Evolutionary conservation across 2,888 invertebrate species (phyloP), one percentile per base, ranked within the genome.

Genomic region (Melanostoma mellinum): DNA sequence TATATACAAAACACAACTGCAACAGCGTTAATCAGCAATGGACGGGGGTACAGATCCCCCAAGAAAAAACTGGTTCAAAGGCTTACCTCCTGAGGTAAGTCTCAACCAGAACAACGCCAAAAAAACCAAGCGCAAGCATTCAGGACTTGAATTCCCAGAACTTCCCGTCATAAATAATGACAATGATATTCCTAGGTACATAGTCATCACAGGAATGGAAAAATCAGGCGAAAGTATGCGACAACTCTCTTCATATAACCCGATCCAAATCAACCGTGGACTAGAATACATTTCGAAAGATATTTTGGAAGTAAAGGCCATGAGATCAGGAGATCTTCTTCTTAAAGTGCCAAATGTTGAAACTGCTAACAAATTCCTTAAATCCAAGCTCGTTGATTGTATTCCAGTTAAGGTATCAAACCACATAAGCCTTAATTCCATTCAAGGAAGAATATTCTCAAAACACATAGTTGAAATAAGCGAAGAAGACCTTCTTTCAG

Each of bases 381-480:
- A 4, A n/a, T 8, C 48, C n/a, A 8, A 48, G 4, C n/a, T n/a
- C 20, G 5, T 48, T 10, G 48, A 48, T 48, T n/a, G n/a, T n/a
- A 1, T 48, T 48, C 10, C 48, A 10, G 48, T 48, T 5, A 48
- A 6, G 10, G 48, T 10, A 5, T n/a, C 10, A 9, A 48, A 8
- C n/a, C 48, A 48, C 2, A 1, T 48, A 5, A 8, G 10, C 8
- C 48, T 48, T 9, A 48, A 48, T 10, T 48, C 0, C 1, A 10
- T 48, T 8, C 48, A 48, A 48, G 48, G 48, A n/a, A 48, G 48
- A n/a, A 48, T 48, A 9, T 48, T 48, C n/a, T 48, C 48, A 9
- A 48, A 10, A 48, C 8, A n/a, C 10, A 48, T 48, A 8, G n/a
- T 48, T 1, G 48, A 48, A 9, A 48, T 48, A n/a, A n/a, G n/a